Percentiles rank a stretch among this genome's conserved stretches.
These are phyloP conservation scores for Drosophila heteroneura DNA, from an alignment of 2,888 invertebrate genomes.

Conservation along the genomic window DNA sequence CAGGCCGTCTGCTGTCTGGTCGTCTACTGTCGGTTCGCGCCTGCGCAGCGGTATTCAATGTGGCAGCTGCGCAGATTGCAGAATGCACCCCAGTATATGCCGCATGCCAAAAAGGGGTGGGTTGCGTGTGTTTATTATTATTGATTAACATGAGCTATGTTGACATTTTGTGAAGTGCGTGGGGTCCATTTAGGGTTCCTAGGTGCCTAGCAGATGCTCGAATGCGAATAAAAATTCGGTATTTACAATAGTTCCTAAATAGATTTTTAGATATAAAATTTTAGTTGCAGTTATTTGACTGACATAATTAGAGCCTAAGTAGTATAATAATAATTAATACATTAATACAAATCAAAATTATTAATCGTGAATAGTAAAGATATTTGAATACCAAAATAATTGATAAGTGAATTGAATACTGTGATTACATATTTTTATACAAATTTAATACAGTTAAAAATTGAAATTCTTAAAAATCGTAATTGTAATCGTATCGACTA, in stretches of 20 bases:
- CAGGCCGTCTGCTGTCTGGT: conserved; percentile 20
- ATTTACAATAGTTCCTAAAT: not conserved
- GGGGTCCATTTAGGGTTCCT: conserved; percentile 16
- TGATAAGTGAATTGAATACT: too few relatives aligned
- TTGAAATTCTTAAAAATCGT: not conserved
- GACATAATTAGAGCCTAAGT: not conserved
- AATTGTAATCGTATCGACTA: not conserved
- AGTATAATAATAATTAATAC: not conserved
- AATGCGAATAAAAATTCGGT: not conserved
- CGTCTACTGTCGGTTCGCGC: conserved; percentile 25
- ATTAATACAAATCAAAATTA: not conserved
- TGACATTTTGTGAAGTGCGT: conserved; percentile 46
- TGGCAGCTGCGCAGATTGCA: conserved; percentile 66
- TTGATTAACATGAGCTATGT: conserved; percentile 46
- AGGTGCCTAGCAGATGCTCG: conserved; percentile 27
- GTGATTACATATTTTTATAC: too few relatives aligned
- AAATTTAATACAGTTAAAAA: not conserved
- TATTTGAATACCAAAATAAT: not conserved
- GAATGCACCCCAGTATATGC: conserved; percentile 51
- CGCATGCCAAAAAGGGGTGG: conserved; percentile 60
- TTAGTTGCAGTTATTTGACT: not conserved
- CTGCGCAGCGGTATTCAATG: conserved; percentile 25
- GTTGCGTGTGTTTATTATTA: conserved; percentile 26
- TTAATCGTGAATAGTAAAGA: not conserved
- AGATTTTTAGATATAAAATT: not conserved